A percentile compares a stretch with the other conserved stretches of the same genome.
Evolutionary conservation across 1,140 invertebrate species (phyloP).

Genomic region (Agraylea sexmaculata): DNA sequence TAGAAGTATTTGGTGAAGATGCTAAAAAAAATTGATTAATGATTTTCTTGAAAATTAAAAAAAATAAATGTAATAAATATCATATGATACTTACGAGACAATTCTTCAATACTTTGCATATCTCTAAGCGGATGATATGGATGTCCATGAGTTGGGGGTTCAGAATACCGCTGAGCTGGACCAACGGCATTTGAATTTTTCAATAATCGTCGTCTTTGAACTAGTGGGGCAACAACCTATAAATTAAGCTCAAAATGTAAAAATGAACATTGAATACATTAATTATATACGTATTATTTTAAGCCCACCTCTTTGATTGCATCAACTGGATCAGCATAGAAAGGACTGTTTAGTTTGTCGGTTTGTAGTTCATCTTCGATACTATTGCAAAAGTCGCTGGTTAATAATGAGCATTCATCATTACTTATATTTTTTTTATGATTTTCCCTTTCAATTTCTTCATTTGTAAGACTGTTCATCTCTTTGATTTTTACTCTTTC

Average conservation of each 20-base stretch:
- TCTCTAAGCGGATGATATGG: slow-evolving; percentile 39
- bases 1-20: slow-evolving; percentile 44
- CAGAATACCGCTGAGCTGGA: slow-evolving; percentile 42
- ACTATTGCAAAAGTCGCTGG: slow-evolving; percentile 19
- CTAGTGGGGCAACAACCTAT: slow-evolving; percentile 33
- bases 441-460: slow-evolving; percentile 20
- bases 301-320: slow-evolving; percentile 48
- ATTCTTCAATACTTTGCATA: slow-evolving; percentile 41
- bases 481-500: slow-evolving; percentile 18
- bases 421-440: slow-evolving; percentile 18
- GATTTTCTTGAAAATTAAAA: no score
- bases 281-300: neutral
- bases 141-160: slow-evolving; percentile 41
- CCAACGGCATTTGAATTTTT: slow-evolving; percentile 28
- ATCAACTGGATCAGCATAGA: slow-evolving; percentile 87
- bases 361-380: slow-evolving; percentile 31
- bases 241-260: no score
- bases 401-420: slow-evolving; percentile 18
- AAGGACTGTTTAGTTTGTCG: slow-evolving; percentile 67
- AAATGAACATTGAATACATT: slow-evolving; percentile 3
- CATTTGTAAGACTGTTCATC: slow-evolving; percentile 9
- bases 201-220: slow-evolving; percentile 32
- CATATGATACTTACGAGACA: slow-evolving; percentile 32
- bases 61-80: no score
- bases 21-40: slow-evolving; percentile 22